Base-by-base conservation (phyloP, 2,797 vertebrate genomes). In the Clarias platycephalus region DNA sequence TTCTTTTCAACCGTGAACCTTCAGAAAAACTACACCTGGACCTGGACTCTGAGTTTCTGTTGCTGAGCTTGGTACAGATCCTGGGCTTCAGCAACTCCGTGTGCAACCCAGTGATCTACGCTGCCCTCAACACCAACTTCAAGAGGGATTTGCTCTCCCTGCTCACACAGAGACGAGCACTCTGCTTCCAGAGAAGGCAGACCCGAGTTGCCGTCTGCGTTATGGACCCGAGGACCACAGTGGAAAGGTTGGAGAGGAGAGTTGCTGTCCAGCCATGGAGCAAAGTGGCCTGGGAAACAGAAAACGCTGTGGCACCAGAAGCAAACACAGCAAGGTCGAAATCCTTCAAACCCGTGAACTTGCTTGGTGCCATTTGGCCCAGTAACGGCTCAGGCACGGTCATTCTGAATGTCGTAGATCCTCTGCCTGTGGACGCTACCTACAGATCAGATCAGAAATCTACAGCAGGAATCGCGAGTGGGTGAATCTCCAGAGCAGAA, bases 21-120 rank as follows among this genome's bases (percentile, higher is more conserved):
- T 34, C 64, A 86, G 83, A 60, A 58, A 85, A 89, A 34, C 84
- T 91, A 64, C 71, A 88, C 37, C 66, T 91, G 77, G 83, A 83
- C 63, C 83, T 87, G 24, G 81, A 91, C 57, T 82, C 86, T 0
- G 90, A 91, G 87, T 88, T 90, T 49, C 78, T 91, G 4, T 63
- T 91, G 66, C 68, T 90, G 37, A 89, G 87, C 26, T 67, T 88
- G 70, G 90, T 91, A 49, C 90, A 91, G 86, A 88, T 91, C 53
- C 79, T 91, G 57, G 90, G 90, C 75, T 91, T 91, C 87, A 90
- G 90, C 74, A 91, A 91, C 83, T 91, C 90, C 0, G 84, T 91
- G 13, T 91, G 90, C 53, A 91, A 91, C 62, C 90, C 90, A 4
- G 77, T 91, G 84, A 84, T 91, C 74, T 91, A 91, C 26, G 88